Base-by-base conservation (phyloP, 2,888 invertebrate species). In the Patella pellucida region DNA sequence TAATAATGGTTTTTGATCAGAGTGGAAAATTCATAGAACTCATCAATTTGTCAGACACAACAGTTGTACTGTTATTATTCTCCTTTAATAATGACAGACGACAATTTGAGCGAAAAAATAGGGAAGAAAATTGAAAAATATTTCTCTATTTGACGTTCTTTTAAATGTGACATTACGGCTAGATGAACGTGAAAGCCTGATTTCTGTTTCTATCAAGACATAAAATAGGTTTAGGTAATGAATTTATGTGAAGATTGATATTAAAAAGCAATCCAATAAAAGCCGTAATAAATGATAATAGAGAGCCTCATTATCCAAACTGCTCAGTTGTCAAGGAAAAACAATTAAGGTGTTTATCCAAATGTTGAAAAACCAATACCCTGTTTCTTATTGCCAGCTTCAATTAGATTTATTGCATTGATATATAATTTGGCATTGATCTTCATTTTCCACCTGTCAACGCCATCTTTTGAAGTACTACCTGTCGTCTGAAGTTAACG, bases 401-500 rank as follows among this genome's bases (percentile, higher is more conserved):
- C 62, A 62, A 62, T 62, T 62, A 62, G 19, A 62, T 62, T 62
- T 62, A 62, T 62, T 62, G 23, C 19, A 14, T 23, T 62, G 62
- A 62, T 19, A 23, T 62, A 62, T 62, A 62, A 62, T 62, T 62
- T 62, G 62, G 23, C 62, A 62, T 62, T 62, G 62, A 62, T 62
- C 62, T 62, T 62, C 62, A 62, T 62, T 23, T 23, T 23, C 23
- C 23, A 62, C 62, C 62, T 62, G 62, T 62, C 62, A 62, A 41
- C 19, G 23, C 14, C 19, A 14, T 62, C 62, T 62, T 62, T 62
- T 62, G 62, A 62, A 62, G 19, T 62, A 41, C 23, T 62, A 62
- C 62, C 62, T 62, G 62, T 11, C 11, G 23, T 62, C 23, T 23
- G 62, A 62, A 23, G 23, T 19, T 11, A 19, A 62, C 19, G 11